A percentile compares a stretch with the other conserved stretches of the same genome.
Evolutionary conservation across 2,888 invertebrate genomes (phyloP).

Genomic region (Pristionchus maxplancki): DNA sequence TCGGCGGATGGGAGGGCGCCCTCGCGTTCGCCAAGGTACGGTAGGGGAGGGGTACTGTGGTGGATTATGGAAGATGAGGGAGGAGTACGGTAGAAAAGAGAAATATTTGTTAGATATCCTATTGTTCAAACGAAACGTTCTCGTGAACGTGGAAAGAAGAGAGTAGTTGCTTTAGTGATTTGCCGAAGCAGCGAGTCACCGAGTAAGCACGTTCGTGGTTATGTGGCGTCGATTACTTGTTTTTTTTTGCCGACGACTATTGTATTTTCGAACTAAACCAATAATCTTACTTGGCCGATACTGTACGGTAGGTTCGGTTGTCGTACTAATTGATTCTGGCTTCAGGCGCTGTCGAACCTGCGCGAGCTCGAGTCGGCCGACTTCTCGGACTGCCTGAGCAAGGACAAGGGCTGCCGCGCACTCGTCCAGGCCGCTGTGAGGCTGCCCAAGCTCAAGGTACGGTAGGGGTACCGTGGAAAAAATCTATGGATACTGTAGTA

Average conservation of each 20-base stretch:
- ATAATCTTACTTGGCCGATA: too few relatives aligned
- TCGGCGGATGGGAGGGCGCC: constrained; percentile 48
- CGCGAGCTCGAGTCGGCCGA: constrained; percentile 81
- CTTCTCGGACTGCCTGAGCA: constrained; percentile 81
- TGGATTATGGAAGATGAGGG: neutral
- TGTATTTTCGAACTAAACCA: too few relatives aligned
- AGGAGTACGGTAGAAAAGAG: neutral
- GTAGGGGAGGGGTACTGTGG: neutral
- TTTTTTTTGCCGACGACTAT: too few relatives aligned
- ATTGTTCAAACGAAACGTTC: too few relatives aligned
- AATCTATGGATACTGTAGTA: too few relatives aligned
- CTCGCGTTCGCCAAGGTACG: constrained; percentile 20
- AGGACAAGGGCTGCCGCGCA: constrained; percentile 82
- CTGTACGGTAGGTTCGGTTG: too few relatives aligned
- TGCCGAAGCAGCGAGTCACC: too few relatives aligned
- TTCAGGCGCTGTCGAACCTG: constrained; percentile 83
- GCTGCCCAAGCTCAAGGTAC: constrained; percentile 59
- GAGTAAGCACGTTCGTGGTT: too few relatives aligned
- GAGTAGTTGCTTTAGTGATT: too few relatives aligned
- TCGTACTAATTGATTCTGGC: neutral
- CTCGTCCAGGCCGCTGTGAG: constrained; percentile 83
- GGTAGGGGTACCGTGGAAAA: neutral
- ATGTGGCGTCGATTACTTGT: too few relatives aligned
- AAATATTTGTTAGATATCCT: too few relatives aligned
- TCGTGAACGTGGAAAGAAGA: too few relatives aligned